phyloP scores from a whole-genome alignment of 2,888 invertebrate species.

The Helicoverpa assulta region DNA sequence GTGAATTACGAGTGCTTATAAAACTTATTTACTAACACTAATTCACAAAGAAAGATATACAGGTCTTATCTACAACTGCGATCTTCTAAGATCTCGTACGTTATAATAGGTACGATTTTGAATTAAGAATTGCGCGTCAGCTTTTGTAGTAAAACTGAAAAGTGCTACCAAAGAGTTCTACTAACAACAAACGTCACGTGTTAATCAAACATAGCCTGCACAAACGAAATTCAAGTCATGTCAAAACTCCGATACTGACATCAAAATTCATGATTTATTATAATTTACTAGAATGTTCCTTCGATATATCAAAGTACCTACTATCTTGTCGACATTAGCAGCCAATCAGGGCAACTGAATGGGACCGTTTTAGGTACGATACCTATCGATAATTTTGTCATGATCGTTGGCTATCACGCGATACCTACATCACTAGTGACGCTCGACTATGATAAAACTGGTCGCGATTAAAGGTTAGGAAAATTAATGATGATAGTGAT shows the following conservation, averaged over 20 bases:
- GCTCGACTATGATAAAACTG: constrained; percentile 63
- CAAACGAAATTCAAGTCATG: constrained; percentile 12
- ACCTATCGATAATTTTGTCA: constrained; percentile 75
- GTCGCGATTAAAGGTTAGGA: constrained; percentile 62
- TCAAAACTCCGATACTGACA: constrained; percentile 21
- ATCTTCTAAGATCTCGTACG: background rate
- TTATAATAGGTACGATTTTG: background rate
- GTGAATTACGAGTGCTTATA: constrained; percentile 8
- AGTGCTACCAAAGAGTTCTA: background rate
- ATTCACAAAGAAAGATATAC: background rate
- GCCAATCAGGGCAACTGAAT: constrained; percentile 70
- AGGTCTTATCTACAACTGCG: background rate
- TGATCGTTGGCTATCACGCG: constrained; percentile 76
- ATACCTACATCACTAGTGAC: constrained; percentile 75
- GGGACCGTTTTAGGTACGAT: constrained; percentile 70
- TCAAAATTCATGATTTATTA: constrained; percentile 56
- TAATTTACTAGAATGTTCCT: constrained; percentile 44
- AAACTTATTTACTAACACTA: background rate
- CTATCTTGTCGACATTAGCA: constrained; percentile 71
- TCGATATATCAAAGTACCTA: constrained; percentile 65
- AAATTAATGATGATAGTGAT: constrained; percentile 57
- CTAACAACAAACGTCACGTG: constrained; percentile 9
- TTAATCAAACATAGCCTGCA: constrained; percentile 28
- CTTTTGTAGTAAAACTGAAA: constrained; percentile 5
- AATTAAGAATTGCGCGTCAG: background rate